phyloP scores from a whole-genome alignment of 2,888 invertebrate species.

The Sericinus montela region DNA sequence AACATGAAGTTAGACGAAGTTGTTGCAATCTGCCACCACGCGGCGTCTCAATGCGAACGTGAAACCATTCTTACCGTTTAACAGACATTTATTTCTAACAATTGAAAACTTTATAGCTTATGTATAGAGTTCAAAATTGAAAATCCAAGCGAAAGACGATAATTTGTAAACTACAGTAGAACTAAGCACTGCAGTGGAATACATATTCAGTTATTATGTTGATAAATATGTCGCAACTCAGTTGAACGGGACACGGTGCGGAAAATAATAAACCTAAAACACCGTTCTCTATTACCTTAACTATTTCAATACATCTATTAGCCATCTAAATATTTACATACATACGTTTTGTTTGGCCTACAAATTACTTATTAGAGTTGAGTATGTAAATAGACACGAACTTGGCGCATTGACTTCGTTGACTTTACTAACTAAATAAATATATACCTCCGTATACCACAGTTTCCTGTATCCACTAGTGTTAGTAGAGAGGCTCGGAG shows the following conservation, averaged over 20 bases:
- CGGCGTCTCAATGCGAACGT: slow-evolving; percentile 47
- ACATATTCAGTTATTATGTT: slow-evolving; percentile 69
- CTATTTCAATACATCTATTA: slow-evolving; percentile 13
- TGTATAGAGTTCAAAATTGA: slow-evolving; percentile 33
- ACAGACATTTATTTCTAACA: slow-evolving; percentile 26
- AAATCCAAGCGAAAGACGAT: slow-evolving; percentile 15
- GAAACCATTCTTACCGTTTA: slow-evolving; percentile 46
- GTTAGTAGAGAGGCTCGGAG: no score
- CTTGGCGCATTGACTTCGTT: no score
- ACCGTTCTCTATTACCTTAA: slow-evolving; percentile 29
- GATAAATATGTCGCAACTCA: slow-evolving; percentile 61
- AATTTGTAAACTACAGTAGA: slow-evolving; percentile 30
- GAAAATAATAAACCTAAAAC: slow-evolving; percentile 37
- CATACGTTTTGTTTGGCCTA: slow-evolving; percentile 3
- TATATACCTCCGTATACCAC: no score
- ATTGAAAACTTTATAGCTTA: slow-evolving; percentile 29
- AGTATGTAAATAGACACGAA: background rate
- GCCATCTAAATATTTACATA: slow-evolving; percentile 16
- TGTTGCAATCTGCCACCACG: slow-evolving; percentile 36
- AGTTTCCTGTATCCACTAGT: no score
- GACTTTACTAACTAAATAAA: no score
- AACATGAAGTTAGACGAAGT: slow-evolving; percentile 31
- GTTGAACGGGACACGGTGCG: slow-evolving; percentile 44
- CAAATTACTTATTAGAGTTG: slow-evolving; percentile 3
- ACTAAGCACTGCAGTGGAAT: slow-evolving; percentile 58